phyloP scores from a whole-genome alignment of 2,797 vertebrate species.

The Knipowitschia caucasica region DNA sequence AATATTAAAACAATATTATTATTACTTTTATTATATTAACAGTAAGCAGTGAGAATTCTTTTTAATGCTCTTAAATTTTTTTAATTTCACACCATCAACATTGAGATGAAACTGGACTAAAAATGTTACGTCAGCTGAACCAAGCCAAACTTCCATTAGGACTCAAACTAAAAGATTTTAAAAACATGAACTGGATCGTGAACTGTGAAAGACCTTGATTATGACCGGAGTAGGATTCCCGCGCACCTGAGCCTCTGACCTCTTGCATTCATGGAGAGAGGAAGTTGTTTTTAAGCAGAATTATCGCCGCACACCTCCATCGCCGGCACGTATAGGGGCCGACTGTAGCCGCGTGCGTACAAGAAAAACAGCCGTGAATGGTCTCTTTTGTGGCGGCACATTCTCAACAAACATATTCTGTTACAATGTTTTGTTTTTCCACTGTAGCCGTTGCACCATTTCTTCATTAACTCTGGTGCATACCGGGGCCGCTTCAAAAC shows the following conservation, averaged over 20 bases:
- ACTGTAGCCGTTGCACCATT: conserved; percentile 44
- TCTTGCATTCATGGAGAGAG: conserved; percentile 5
- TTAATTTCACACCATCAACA: no score
- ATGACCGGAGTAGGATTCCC: background rate
- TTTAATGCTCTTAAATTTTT: no score
- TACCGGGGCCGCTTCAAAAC: conserved; percentile 59
- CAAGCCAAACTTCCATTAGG: background rate
- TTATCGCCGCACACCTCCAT: conserved; percentile 28
- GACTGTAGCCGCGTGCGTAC: conserved; percentile 64
- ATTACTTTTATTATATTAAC: no score
- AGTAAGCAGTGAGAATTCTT: no score
- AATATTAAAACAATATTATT: no score
- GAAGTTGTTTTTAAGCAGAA: conserved; percentile 72
- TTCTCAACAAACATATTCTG: conserved; percentile 70
- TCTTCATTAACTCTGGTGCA: conserved; percentile 59
- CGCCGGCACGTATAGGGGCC: conserved; percentile 56
- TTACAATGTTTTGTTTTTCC: conserved; percentile 67
- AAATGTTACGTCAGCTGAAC: no score
- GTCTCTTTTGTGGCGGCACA: conserved; percentile 58
- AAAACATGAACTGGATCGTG: background rate
- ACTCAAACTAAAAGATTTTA: background rate
- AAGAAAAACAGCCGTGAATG: conserved; percentile 67
- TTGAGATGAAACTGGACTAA: no score
- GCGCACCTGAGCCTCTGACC: background rate
- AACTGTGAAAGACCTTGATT: background rate